Conservation (phyloP, 1,140 invertebrate species). For the Drosophila dunni region DNA sequence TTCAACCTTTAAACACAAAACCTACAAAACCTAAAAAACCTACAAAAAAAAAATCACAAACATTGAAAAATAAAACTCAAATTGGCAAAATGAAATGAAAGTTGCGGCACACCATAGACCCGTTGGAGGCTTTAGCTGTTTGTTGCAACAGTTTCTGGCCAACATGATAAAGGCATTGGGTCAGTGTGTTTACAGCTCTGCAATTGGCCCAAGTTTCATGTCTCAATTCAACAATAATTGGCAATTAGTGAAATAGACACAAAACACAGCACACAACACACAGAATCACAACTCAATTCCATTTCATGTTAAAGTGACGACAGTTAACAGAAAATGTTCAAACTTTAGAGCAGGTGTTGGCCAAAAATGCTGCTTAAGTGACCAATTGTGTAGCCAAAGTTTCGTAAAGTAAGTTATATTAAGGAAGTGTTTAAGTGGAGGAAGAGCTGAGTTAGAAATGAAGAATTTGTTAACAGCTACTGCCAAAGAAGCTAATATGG, state of each 20-base stretch:
- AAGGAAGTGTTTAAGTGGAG: too few species aligned
- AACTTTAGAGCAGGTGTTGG: too few species aligned
- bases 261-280: too few species aligned
- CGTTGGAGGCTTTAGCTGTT: not conserved
- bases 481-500: not conserved
- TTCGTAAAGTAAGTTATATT: too few species aligned
- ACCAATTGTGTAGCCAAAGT: too few species aligned
- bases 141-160: slow-evolving; percentile 17
- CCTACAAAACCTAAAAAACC: not conserved
- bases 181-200: slow-evolving; percentile 10
- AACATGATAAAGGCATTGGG: slow-evolving; percentile 1
- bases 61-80: not conserved
- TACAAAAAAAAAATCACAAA: not conserved
- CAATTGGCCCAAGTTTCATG: slow-evolving; percentile 8
- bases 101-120: slow-evolving; percentile 1
- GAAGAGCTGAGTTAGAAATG: too few species aligned
- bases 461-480: not conserved
- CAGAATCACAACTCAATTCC: slow-evolving; percentile 3
- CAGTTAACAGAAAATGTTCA: not conserved
- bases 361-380: too few species aligned
- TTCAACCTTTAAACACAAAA: not conserved
- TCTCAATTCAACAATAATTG: slow-evolving; percentile 22
- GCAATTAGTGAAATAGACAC: slow-evolving; percentile 10
- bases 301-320: not conserved
- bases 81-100: slow-evolving; percentile 14